Conservation (phyloP, 2,888 invertebrate species). For the Perdita meconis region DNA sequence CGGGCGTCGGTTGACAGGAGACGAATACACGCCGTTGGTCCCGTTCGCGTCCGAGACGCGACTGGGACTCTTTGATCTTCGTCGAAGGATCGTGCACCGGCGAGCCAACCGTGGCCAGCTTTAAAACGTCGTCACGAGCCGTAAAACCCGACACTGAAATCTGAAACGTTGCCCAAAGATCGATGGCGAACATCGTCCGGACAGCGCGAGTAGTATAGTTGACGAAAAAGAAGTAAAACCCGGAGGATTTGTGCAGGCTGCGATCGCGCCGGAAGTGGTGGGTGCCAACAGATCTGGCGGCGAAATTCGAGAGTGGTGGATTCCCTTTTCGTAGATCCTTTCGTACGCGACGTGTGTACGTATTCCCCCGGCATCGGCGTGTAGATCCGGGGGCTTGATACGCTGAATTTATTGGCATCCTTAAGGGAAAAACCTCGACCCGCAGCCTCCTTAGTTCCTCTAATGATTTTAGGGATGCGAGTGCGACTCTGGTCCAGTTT, state of each 20-base stretch:
- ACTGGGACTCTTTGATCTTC: slow-evolving; percentile 54
- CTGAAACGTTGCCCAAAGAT: slow-evolving; percentile 66
- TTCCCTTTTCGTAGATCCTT: slow-evolving; percentile 49
- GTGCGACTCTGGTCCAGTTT: not conserved
- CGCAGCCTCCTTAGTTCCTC: slow-evolving; percentile 33
- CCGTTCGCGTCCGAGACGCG: slow-evolving; percentile 32
- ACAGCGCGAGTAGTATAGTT: slow-evolving; percentile 44
- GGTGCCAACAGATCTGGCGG: slow-evolving; percentile 55
- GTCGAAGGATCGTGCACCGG: slow-evolving; percentile 46
- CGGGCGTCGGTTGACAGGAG: slow-evolving; percentile 40
- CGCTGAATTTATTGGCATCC: slow-evolving; percentile 53
- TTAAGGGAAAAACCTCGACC: slow-evolving; percentile 27
- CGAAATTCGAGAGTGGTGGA: slow-evolving; percentile 61
- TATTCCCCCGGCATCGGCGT: slow-evolving; percentile 29
- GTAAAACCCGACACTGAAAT: slow-evolving; percentile 66
- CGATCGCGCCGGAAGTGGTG: slow-evolving; percentile 68
- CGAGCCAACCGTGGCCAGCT: slow-evolving; percentile 22
- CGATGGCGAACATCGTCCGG: slow-evolving; percentile 61
- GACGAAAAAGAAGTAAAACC: slow-evolving; percentile 62
- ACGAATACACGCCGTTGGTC: slow-evolving; percentile 16
- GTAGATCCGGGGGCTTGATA: slow-evolving; percentile 57
- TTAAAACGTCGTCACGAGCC: slow-evolving; percentile 27
- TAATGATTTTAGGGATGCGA: slow-evolving; percentile 40
- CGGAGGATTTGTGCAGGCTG: slow-evolving; percentile 37
- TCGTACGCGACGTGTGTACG: slow-evolving; percentile 22